Percentiles rank a stretch among this genome's conserved stretches.
These are phyloP conservation scores for Aspiorhynchus laticeps DNA, from an alignment of 2,113 vertebrate genomes.

Conservation along the genomic window DNA sequence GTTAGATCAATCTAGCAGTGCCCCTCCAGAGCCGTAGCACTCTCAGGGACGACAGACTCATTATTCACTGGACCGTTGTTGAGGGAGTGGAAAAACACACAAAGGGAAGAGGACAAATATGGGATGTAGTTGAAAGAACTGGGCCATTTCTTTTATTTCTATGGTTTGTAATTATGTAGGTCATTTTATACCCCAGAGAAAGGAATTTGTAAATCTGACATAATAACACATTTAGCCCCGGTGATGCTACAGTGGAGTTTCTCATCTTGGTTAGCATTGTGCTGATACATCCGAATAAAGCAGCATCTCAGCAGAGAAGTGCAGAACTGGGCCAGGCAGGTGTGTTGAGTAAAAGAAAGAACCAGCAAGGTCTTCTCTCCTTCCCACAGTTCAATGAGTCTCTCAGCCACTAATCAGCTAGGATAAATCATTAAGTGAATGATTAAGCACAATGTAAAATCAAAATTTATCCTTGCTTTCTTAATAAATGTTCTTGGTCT, in stretches of 20 bases:
- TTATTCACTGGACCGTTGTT: constrained; percentile 71
- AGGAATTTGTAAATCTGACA: constrained; percentile 85
- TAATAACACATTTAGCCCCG: constrained; percentile 79
- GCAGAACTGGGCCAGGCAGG: constrained; percentile 58
- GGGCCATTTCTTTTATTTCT: constrained; percentile 78
- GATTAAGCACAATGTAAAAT: not conserved
- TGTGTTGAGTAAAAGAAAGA: constrained; percentile 32
- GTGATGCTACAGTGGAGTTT: constrained; percentile 69
- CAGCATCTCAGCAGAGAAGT: constrained; percentile 52
- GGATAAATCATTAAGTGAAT: not conserved
- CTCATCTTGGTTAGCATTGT: constrained; percentile 65
- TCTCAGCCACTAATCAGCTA: not conserved
- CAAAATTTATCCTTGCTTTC: not conserved
- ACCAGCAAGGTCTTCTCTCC: constrained; percentile 3
- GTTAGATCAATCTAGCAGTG: constrained; percentile 85
- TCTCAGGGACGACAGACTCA: constrained; percentile 72
- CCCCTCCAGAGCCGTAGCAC: constrained; percentile 77
- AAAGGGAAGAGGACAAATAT: constrained; percentile 56
- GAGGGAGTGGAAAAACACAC: constrained; percentile 64
- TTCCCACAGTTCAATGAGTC: constrained; percentile 2
- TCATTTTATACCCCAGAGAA: constrained; percentile 81
- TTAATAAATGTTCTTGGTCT: not conserved
- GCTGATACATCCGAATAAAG: constrained; percentile 60
- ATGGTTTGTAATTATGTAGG: constrained; percentile 89
- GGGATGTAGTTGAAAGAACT: constrained; percentile 75